Percentiles rank a stretch among this genome's conserved stretches.
Conservation (phyloP, 2,888 invertebrate species). For the Bhutanitis thaidina region DNA sequence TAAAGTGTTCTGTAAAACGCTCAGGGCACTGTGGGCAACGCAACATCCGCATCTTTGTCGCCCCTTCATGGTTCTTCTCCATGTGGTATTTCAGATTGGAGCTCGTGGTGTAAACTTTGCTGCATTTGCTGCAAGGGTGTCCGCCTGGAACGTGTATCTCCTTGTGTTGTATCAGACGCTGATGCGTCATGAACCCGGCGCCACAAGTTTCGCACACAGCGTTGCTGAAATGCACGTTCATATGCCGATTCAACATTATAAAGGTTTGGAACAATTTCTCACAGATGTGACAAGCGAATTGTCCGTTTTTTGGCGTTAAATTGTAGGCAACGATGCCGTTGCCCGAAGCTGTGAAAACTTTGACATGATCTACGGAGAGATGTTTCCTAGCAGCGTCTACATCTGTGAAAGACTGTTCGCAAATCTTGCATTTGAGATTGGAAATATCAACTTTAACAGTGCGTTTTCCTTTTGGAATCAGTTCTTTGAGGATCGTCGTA, state of each 20-base stretch:
- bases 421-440: slow-evolving; percentile 51
- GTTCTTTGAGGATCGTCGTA: slow-evolving; percentile 41
- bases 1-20: slow-evolving; percentile 55
- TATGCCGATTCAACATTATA: slow-evolving; percentile 57
- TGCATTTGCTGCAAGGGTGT: slow-evolving; percentile 59
- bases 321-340: slow-evolving; percentile 55
- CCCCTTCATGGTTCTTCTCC: slow-evolving; percentile 53
- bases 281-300: slow-evolving; percentile 55
- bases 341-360: slow-evolving; percentile 49
- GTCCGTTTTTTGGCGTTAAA: slow-evolving; percentile 42
- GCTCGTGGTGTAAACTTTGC: slow-evolving; percentile 67
- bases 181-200: slow-evolving; percentile 57
- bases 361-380: slow-evolving; percentile 39
- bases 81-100: slow-evolving; percentile 57
- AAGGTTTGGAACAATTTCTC: slow-evolving; percentile 54
- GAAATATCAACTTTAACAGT: slow-evolving; percentile 62
- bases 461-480: slow-evolving; percentile 53
- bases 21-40: slow-evolving; percentile 56
- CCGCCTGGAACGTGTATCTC: slow-evolving; percentile 57
- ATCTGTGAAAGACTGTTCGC: slow-evolving; percentile 32
- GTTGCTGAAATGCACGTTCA: slow-evolving; percentile 64
- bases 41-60: slow-evolving; percentile 47
- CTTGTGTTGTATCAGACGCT: slow-evolving; percentile 54
- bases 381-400: slow-evolving; percentile 46
- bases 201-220: slow-evolving; percentile 62